Conservation (phyloP, 2,797 vertebrate species). For the Telmatherina bonti region DNA sequence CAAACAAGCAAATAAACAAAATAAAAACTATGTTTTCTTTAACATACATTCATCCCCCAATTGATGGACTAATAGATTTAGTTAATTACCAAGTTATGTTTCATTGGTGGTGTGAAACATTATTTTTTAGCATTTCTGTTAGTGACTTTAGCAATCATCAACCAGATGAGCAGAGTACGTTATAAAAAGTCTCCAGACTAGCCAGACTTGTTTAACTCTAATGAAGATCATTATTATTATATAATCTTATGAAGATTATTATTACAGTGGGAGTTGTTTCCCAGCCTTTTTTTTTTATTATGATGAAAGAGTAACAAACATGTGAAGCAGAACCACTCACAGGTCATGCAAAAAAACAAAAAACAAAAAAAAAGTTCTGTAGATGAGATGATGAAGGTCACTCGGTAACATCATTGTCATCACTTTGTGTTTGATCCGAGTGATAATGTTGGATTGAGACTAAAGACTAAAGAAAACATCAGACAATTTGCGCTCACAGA, state of each 20-base stretch:
- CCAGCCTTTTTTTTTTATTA: background rate
- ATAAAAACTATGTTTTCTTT: too few species aligned
- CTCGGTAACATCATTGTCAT: conserved; percentile 15
- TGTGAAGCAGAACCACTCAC: conserved; percentile 21
- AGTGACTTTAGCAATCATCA: background rate
- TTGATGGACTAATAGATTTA: background rate
- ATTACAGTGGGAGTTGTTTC: too few species aligned
- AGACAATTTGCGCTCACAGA: conserved; percentile 25
- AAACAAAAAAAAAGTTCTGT: conserved; percentile 5
- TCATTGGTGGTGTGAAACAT: background rate
- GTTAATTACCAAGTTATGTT: background rate
- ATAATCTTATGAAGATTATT: too few species aligned
- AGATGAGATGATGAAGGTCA: conserved; percentile 8
- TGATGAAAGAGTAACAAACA: conserved; percentile 20
- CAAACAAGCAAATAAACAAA: too few species aligned
- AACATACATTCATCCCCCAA: background rate
- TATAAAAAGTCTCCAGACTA: background rate
- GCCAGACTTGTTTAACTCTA: background rate
- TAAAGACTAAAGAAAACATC: conserved; percentile 33
- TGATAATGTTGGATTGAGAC: conserved; percentile 9
- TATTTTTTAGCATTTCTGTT: background rate
- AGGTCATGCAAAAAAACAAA: conserved; percentile 16
- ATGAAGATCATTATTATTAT: background rate
- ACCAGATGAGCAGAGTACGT: background rate
- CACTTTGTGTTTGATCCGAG: conserved; percentile 8